A percentile compares a stretch with the other conserved stretches of the same genome.
Evolutionary conservation across 2,797 vertebrate genomes (phyloP).

Genomic region (Sparus aurata): DNA sequence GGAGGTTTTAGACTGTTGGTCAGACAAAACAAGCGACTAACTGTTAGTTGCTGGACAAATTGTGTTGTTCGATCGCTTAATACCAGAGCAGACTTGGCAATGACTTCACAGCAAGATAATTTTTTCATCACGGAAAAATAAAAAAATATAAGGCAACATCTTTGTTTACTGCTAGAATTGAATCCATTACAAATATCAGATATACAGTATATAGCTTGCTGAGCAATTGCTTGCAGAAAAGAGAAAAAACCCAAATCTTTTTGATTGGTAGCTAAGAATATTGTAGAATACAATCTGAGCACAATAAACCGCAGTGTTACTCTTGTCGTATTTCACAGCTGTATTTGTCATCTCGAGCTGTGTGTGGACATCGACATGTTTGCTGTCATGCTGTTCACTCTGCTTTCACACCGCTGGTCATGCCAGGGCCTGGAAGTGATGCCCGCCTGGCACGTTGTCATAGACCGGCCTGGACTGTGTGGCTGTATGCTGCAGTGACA

Average conservation of each 20-base stretch:
- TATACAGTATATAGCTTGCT: neutral
- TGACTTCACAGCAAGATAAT: neutral
- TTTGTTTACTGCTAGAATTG: neutral
- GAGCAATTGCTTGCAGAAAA: neutral
- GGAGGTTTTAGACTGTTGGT: neutral
- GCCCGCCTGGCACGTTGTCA: slow-evolving; percentile 73
- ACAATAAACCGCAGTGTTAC: slow-evolving; percentile 9
- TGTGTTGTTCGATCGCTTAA: neutral
- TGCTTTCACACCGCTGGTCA: slow-evolving; percentile 52
- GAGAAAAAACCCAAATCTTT: neutral
- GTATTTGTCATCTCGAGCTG: slow-evolving; percentile 20
- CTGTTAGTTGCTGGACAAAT: neutral
- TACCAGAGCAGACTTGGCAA: neutral
- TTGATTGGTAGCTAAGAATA: neutral
- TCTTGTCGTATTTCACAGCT: slow-evolving; percentile 38
- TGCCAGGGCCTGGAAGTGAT: slow-evolving; percentile 58
- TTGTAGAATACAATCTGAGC: neutral
- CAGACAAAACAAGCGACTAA: neutral
- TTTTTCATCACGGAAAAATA: neutral
- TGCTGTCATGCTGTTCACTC: slow-evolving; percentile 22
- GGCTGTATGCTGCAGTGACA: slow-evolving; percentile 70
- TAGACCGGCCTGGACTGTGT: slow-evolving; percentile 70
- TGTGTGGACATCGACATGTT: slow-evolving; percentile 7
- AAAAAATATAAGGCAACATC: neutral
- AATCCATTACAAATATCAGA: neutral